Evolutionary conservation across 2,113 vertebrate species (phyloP).

Genomic region (Tor tambroides): DNA sequence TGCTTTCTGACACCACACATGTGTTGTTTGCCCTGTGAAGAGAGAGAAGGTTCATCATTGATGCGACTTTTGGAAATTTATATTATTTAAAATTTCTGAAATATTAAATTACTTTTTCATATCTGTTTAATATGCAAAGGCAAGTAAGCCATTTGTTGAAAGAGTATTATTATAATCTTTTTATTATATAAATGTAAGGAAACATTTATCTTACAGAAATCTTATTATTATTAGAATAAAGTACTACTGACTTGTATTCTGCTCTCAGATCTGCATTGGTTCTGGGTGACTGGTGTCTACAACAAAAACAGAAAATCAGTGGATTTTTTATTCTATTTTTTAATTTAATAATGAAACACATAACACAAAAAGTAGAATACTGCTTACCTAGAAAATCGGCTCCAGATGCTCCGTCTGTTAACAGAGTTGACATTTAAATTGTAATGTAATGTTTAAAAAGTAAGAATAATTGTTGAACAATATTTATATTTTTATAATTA

Average conservation of each 20-base stretch:
- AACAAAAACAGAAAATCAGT: background rate
- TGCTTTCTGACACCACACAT: background rate
- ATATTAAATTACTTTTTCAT: too few species aligned
- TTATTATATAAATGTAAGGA: too few species aligned
- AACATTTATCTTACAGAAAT: background rate
- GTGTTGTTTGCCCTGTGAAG: slow-evolving; percentile 56
- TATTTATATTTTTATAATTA: background rate
- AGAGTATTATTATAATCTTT: too few species aligned
- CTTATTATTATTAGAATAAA: background rate
- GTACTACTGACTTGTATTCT: slow-evolving; percentile 35
- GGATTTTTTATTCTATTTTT: background rate
- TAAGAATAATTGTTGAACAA: background rate
- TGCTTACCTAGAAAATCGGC: slow-evolving; percentile 48
- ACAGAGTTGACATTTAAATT: background rate
- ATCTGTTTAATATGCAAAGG: background rate
- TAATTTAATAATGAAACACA: background rate
- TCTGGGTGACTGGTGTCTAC: slow-evolving; percentile 33
- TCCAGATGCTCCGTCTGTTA: slow-evolving; percentile 37
- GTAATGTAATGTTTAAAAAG: background rate
- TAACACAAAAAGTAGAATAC: background rate
- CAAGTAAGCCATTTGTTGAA: background rate
- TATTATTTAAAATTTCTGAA: too few species aligned
- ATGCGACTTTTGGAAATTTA: too few species aligned
- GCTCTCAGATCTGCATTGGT: slow-evolving; percentile 17
- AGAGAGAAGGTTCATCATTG: background rate